Percentiles rank a stretch among this genome's conserved stretches.
phyloP scores from a whole-genome alignment of 2,797 vertebrate genomes.

The Lates japonicus region DNA sequence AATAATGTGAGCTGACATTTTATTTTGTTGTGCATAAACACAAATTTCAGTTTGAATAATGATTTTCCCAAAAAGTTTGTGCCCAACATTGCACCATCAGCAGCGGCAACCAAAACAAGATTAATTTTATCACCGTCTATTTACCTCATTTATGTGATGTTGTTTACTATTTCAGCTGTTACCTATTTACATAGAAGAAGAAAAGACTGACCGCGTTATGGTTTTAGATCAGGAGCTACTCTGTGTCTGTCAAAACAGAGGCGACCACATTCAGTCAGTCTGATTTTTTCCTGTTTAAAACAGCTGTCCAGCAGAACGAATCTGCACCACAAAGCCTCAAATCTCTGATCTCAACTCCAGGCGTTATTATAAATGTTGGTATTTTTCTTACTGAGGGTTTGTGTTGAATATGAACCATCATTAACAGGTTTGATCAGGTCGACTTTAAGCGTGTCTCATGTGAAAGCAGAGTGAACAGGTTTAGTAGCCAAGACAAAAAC shows the following conservation, averaged over 20 bases:
- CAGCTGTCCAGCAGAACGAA: conserved; percentile 29
- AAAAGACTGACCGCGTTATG: neutral
- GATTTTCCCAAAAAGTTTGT: conserved; percentile 11
- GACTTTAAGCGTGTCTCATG: neutral
- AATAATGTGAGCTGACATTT: neutral
- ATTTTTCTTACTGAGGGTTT: neutral
- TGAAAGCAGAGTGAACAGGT: neutral
- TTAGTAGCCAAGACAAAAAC: neutral
- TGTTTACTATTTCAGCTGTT: conserved; percentile 40
- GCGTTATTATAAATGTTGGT: conserved; percentile 1
- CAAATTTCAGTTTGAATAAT: conserved; percentile 2
- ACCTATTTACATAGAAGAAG: conserved; percentile 4
- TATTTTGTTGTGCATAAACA: conserved; percentile 29
- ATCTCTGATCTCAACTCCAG: neutral
- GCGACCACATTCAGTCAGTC: neutral
- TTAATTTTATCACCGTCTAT: too few species aligned
- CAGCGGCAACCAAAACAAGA: too few species aligned
- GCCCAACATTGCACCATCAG: conserved; percentile 28
- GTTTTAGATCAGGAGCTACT: conserved; percentile 37
- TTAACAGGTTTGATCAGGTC: neutral
- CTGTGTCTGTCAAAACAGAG: conserved; percentile 49
- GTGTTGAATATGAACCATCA: neutral
- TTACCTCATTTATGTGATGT: neutral
- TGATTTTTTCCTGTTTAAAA: conserved; percentile 18
- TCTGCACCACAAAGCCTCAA: neutral